These are phyloP conservation scores for Pteruthius melanotis DNA, from an alignment of 2,113 vertebrate genomes.

Conservation along the genomic window DNA sequence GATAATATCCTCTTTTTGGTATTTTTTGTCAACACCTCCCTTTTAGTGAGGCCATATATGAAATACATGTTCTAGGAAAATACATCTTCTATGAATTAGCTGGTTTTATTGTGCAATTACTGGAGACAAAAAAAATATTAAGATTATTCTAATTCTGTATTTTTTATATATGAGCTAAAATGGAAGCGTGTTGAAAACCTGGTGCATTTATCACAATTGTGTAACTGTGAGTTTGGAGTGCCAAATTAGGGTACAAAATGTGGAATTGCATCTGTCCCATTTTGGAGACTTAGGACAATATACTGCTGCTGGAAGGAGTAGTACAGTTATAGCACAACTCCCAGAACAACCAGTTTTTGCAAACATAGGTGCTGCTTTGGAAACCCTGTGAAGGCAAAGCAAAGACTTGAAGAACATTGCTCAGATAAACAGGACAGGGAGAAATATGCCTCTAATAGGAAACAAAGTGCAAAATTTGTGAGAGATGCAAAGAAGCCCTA, in stretches of 20 bases:
- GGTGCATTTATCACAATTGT: background rate
- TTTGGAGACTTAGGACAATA: background rate
- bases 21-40: background rate
- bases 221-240: background rate
- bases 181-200: background rate
- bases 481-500: background rate
- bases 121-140: background rate
- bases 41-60: background rate
- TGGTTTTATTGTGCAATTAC: background rate
- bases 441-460: background rate
- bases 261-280: background rate
- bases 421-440: background rate
- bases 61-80: background rate
- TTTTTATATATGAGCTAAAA: background rate
- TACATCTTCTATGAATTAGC: background rate
- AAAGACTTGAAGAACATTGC: background rate
- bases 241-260: background rate
- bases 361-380: background rate
- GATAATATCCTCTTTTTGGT: background rate
- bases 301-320: background rate
- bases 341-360: background rate
- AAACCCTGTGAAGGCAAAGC: background rate
- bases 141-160: background rate
- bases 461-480: background rate
- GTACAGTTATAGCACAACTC: background rate